Evolutionary conservation across 2,113 vertebrate species (phyloP).

Genomic region (Balaeniceps rex): DNA sequence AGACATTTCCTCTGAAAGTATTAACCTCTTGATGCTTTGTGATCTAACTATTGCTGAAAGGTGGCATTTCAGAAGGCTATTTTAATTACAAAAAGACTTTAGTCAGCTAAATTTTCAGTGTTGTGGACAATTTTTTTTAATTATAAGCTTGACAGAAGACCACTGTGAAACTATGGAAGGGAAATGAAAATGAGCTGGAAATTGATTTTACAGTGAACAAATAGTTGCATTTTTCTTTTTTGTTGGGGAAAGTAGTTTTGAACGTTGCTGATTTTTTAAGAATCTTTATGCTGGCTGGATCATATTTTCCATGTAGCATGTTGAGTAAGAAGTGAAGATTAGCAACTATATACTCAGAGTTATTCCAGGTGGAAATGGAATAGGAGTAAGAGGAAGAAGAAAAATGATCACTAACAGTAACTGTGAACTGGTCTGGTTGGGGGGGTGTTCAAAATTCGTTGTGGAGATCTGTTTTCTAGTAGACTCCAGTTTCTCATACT

Average conservation of each 20-base stretch:
- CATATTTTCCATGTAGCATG: background rate
- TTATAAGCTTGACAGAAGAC: background rate
- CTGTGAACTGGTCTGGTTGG: background rate
- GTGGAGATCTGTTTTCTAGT: background rate
- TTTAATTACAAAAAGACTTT: conserved; percentile 7
- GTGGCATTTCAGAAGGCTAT: background rate
- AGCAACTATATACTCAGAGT: background rate
- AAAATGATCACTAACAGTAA: background rate
- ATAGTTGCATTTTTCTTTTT: background rate
- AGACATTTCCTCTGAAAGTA: background rate
- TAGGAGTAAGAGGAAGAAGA: background rate
- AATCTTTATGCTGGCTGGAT: background rate
- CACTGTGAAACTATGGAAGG: background rate
- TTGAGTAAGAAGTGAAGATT: background rate
- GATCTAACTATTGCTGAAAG: conserved; percentile 13
- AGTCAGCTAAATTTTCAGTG: background rate
- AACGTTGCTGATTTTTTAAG: background rate
- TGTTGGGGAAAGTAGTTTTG: background rate
- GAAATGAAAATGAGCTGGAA: background rate
- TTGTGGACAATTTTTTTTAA: background rate
- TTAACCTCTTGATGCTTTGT: background rate
- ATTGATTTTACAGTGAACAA: background rate
- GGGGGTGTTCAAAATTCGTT: background rate
- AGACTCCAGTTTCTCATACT: background rate
- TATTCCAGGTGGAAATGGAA: background rate